Evolutionary conservation across 1,140 invertebrate species (phyloP), one percentile per base, ranked within the genome.

Genomic region (Drosophila micromelanica): DNA sequence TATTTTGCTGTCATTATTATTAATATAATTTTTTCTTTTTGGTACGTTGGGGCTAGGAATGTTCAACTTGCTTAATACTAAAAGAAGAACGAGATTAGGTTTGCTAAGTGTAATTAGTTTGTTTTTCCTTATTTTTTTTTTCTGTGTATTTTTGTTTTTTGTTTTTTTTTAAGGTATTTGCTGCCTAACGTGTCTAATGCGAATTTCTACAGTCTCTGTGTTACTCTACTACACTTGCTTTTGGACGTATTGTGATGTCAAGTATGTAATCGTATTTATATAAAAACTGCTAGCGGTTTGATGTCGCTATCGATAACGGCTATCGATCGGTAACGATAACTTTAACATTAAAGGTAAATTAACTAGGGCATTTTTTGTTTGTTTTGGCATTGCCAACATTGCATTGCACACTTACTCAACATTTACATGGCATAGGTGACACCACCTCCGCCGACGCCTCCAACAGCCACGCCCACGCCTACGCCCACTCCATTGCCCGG

Each of bases 181-280:
- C 76, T 86, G 73, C 69, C 79, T 85, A 79, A 77, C 61, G 73
- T 87, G 84, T 78, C 82, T 87, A 87, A 87, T 87, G 82, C 82
- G 84, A 87, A 82, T 82, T 86, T 87, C 82, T 87, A 87, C 82
- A 87, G 82, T 87, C 82, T 87, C 82, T 87, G 82, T 87, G 82
- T 87, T 87, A 82, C 82, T 82, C 82, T 87, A 87, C 82, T 87
- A 87, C 82, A 87, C 84, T 87, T 87, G 84, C 84, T 78, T 89
- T 85, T 85, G 85, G 85, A 90, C 85, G 85, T 90, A 90, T 90
- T 90, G 85, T 84, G 85, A 90, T 89, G 84, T 89, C 73, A 76
- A 78, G 73, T 76, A 86, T 85, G 76, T 85, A 78, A 73, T 76
- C 61, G 46, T 73, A 49, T 23, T 70, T 71, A 65, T 85, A 77